A percentile compares a stretch with the other conserved stretches of the same genome.
These are phyloP conservation scores for Sarcoramphus papa DNA, from an alignment of 2,797 vertebrate genomes.

Conservation along the genomic window DNA sequence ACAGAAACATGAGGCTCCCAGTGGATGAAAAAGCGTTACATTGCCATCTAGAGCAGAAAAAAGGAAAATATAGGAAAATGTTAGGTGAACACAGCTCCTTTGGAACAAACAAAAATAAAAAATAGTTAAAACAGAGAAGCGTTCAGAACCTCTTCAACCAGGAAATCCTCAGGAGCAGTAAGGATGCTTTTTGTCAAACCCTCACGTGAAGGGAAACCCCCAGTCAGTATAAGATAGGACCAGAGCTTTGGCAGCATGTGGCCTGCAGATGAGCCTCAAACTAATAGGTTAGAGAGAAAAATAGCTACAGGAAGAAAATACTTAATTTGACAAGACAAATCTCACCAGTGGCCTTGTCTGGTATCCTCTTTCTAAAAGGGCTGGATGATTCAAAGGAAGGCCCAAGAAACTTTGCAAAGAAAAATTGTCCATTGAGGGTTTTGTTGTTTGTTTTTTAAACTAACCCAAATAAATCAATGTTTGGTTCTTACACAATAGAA, in stretches of 20 bases:
- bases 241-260: background rate
- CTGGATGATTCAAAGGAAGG: background rate
- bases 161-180: background rate
- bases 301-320: background rate
- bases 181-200: background rate
- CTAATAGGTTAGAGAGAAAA: background rate
- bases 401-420: background rate
- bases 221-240: background rate
- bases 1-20: background rate
- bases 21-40: conserved; percentile 31
- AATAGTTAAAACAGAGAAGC: background rate
- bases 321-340: background rate
- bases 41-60: conserved; percentile 60
- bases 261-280: background rate
- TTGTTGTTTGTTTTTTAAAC: background rate
- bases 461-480: background rate
- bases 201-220: background rate
- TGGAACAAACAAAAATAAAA: background rate
- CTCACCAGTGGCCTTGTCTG: background rate
- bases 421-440: background rate
- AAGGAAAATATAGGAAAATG: background rate
- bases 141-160: background rate
- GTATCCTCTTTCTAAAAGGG: background rate
- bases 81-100: background rate
- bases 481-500: background rate